Conservation (phyloP, 1,140 invertebrate genomes). For the Dendrolimus kikuchii region DNA sequence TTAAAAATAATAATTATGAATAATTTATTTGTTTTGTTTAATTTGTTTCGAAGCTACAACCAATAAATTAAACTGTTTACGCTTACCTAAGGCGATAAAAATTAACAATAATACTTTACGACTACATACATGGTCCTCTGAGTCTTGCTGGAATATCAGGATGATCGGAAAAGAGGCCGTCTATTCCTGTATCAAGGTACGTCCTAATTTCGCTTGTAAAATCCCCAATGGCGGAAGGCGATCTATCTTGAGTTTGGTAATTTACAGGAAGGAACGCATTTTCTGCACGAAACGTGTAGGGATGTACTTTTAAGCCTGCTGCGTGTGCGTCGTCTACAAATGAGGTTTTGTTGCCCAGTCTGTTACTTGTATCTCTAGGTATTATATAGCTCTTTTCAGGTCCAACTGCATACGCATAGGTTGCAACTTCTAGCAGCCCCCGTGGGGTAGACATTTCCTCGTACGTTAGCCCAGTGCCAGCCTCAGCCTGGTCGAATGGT, state of each 20-base stretch:
- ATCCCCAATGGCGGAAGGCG: constrained; percentile 33
- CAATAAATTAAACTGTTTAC: too few species aligned
- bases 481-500: constrained; percentile 39
- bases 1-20: too few species aligned
- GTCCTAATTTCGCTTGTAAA: constrained; percentile 36
- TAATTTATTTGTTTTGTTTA: too few species aligned
- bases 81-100: too few species aligned
- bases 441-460: constrained; percentile 43
- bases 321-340: constrained; percentile 52
- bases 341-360: constrained; percentile 31
- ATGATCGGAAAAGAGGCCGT: constrained; percentile 57
- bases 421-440: constrained; percentile 44
- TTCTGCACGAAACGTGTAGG: constrained; percentile 57
- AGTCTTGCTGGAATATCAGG: constrained; percentile 40
- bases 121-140: constrained; percentile 22
- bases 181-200: constrained; percentile 50
- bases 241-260: constrained; percentile 25
- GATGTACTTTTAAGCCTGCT: constrained; percentile 49
- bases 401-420: constrained; percentile 50
- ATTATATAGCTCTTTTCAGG: constrained; percentile 56
- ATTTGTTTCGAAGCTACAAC: too few species aligned
- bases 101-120: too few species aligned
- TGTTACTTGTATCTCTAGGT: constrained; percentile 37
- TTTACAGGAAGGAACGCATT: constrained; percentile 45
- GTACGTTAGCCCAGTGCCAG: constrained; percentile 38